These are phyloP conservation scores for Otolemur garnettii DNA, from an alignment of 2,113 vertebrate genomes.

Conservation along the genomic window DNA sequence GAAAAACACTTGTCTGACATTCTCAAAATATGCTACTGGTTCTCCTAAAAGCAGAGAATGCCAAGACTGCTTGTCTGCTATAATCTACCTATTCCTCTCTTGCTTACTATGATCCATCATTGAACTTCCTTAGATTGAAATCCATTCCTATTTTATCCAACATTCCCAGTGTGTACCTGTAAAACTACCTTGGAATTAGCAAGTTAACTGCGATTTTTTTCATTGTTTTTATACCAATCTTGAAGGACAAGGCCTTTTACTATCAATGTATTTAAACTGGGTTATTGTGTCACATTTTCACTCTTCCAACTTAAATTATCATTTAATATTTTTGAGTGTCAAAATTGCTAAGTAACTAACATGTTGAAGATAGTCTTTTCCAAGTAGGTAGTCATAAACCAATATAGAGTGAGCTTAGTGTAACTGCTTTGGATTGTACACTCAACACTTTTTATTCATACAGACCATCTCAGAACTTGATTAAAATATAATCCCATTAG, in stretches of 20 bases:
- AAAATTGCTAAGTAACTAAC: constrained; percentile 68
- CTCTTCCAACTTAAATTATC: constrained; percentile 50
- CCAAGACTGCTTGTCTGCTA: constrained; percentile 59
- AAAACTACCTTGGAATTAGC: constrained; percentile 54
- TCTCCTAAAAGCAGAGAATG: constrained; percentile 64
- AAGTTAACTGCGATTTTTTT: constrained; percentile 50
- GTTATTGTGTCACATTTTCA: constrained; percentile 47
- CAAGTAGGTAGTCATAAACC: constrained; percentile 45
- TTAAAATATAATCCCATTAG: not conserved
- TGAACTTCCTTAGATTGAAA: constrained; percentile 61
- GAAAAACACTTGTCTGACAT: constrained; percentile 63
- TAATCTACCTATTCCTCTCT: constrained; percentile 45
- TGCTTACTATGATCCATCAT: constrained; percentile 44
- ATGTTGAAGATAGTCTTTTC: constrained; percentile 28
- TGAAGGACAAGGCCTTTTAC: constrained; percentile 33
- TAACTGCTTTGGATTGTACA: not conserved
- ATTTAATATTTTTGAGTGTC: constrained; percentile 70
- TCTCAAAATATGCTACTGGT: constrained; percentile 56
- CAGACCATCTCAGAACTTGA: constrained; percentile 1
- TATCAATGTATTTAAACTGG: constrained; percentile 67
- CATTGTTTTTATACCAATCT: constrained; percentile 41
- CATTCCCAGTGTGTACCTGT: constrained; percentile 60
- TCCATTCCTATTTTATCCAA: constrained; percentile 67
- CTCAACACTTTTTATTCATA: not conserved
- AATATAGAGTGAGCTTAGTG: constrained; percentile 27